phyloP scores from a whole-genome alignment of 2,113 vertebrate genomes.

The Recurvirostra avosetta region DNA sequence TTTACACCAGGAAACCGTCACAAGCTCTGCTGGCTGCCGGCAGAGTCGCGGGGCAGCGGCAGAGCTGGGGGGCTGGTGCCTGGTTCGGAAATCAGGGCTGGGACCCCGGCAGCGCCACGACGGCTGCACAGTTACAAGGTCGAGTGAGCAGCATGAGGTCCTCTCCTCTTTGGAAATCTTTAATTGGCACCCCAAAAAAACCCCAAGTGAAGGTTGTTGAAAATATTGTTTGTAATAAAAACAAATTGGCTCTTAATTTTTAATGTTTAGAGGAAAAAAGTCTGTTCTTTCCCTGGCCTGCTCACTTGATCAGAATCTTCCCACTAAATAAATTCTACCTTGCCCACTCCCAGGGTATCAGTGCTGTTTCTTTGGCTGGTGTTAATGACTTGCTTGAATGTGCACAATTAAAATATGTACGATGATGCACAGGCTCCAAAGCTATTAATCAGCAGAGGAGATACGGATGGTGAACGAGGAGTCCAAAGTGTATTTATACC shows the following conservation, averaged over 20 bases:
- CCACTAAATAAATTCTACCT: background rate
- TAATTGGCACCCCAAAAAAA: background rate
- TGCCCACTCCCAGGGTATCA: background rate
- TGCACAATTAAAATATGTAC: background rate
- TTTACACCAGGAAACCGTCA: background rate
- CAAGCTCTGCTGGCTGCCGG: background rate
- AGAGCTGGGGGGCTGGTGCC: background rate
- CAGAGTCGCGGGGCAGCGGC: fast-evolving
- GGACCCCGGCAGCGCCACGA: background rate
- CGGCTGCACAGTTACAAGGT: background rate
- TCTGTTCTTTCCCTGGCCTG: background rate
- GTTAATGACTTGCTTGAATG: background rate
- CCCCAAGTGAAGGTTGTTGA: background rate
- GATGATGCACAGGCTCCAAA: background rate
- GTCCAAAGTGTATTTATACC: background rate
- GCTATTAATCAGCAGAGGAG: background rate
- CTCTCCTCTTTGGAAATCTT: background rate
- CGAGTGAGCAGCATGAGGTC: background rate
- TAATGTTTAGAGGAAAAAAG: background rate
- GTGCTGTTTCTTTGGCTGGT: background rate
- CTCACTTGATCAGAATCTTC: background rate
- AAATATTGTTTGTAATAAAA: background rate
- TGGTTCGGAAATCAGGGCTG: background rate
- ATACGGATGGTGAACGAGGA: background rate
- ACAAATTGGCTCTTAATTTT: background rate